Evolutionary conservation across 2,888 invertebrate genomes (phyloP), one percentile per base, ranked within the genome.

Genomic region (Aleiodes alternator): DNA sequence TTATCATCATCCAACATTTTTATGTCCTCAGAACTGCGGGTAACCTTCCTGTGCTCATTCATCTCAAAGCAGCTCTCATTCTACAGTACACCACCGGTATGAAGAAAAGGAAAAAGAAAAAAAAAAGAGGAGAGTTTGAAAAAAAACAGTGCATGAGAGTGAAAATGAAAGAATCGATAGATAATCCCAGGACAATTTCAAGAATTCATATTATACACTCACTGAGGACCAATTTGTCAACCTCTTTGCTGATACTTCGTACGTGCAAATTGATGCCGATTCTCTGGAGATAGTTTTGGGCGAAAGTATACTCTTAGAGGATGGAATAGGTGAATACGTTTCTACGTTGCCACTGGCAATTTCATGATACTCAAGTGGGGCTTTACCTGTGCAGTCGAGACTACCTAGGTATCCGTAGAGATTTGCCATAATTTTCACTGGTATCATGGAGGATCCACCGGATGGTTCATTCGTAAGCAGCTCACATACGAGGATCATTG

Each of bases 401-500:
- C 77, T 75, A 12, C 87, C 87, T 57, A 88, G 83, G 76, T 85
- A 87, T 76, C 77, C 82, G 80, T 87, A 88, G 73, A 94, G 91
- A 61, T 88, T 89, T 14, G 93, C 85, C 85, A 95, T 95, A 61
- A 91, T 91, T 66, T 91, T 89, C 23, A 93, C 87, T 0, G 94
- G 92, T 69, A 96, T 94, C 81, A 94, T 93, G 0, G 95, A 93
- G 0, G 94, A 93, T 0, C 96, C 96, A 11, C 96, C 96, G 79
- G 96, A 96, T 0, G 96, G 94, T 84, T 96, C 96, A 78, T 94
- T 93, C 3, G 96, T 96, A 78, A 96, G 88, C 3, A 95, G 91
- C 87, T 96, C 96, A 89, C 96, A 96, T 50, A 96, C 91, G 78
- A 94, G 91, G 72, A 93, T 93, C 95, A 96, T 95, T 4, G 96